Evolutionary conservation across 2,113 vertebrate genomes (phyloP).

Genomic region (Verasper variegatus): DNA sequence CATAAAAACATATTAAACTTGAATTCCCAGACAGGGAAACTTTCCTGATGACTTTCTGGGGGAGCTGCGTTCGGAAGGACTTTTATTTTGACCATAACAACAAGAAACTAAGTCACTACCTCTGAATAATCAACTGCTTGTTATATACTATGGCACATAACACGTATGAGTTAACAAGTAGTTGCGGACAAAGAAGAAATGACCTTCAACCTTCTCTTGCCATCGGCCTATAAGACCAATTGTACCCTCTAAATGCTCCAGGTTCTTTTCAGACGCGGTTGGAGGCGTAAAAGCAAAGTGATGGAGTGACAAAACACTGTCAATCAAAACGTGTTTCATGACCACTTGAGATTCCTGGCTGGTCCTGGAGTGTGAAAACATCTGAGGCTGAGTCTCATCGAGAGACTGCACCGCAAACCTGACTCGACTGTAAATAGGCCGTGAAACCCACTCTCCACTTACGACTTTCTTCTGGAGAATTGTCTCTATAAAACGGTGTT

Average conservation of each 20-base stretch:
- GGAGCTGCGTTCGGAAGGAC: not conserved
- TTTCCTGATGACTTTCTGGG: conserved; percentile 10
- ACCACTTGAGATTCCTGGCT: conserved; percentile 74
- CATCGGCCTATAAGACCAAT: conserved; percentile 17
- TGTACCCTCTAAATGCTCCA: conserved; percentile 44
- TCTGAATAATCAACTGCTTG: not conserved
- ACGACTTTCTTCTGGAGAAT: conserved; percentile 31
- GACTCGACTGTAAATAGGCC: conserved; percentile 66
- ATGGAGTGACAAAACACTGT: conserved; percentile 72
- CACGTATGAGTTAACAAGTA: conserved; percentile 4
- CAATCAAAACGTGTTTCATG: conserved; percentile 76
- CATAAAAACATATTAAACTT: conserved; percentile 38
- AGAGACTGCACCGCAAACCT: conserved; percentile 58
- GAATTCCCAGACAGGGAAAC: conserved; percentile 30
- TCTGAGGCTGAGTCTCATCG: conserved; percentile 61
- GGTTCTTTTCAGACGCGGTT: conserved; percentile 55
- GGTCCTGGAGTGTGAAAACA: conserved; percentile 63
- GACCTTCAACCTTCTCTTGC: not conserved
- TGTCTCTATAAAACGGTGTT: conserved; percentile 45
- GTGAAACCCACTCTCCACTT: conserved; percentile 36
- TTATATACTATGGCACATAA: not conserved
- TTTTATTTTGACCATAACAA: not conserved
- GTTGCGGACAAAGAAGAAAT: conserved; percentile 6
- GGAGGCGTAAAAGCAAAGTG: conserved; percentile 61
- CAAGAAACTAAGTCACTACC: not conserved